Evolutionary conservation across 2,797 vertebrate species (phyloP).

Genomic region (Atherinosoma microstoma): DNA sequence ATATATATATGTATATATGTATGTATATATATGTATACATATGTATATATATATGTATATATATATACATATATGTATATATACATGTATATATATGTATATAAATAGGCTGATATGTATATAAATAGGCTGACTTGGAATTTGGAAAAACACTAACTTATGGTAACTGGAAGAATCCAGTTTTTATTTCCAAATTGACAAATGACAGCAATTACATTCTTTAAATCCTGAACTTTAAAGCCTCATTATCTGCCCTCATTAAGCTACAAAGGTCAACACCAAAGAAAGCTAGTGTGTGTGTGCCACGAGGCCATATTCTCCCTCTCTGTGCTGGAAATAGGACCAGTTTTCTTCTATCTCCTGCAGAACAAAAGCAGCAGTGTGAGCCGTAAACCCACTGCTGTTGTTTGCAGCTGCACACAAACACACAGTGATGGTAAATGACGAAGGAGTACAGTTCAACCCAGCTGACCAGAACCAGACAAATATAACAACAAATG

Average conservation of each 20-base stretch:
- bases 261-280: conserved; percentile 31
- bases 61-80: no score
- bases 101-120: no score
- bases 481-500: neutral
- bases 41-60: no score
- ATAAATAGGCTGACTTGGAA: no score
- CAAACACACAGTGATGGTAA: conserved; percentile 37
- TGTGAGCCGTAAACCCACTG: conserved; percentile 61
- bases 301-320: conserved; percentile 23
- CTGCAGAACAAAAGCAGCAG: conserved; percentile 65
- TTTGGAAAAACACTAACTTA: no score
- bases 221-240: conserved; percentile 19
- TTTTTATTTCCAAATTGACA: no score
- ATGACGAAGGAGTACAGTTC: conserved; percentile 39
- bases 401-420: conserved; percentile 62
- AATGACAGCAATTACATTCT: neutral
- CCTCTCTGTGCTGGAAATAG: conserved; percentile 33
- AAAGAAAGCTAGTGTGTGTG: conserved; percentile 15
- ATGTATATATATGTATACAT: no score
- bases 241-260: conserved; percentile 15
- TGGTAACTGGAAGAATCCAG: no score
- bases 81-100: no score
- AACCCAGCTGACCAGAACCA: conserved; percentile 34
- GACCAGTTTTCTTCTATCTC: conserved; percentile 44
- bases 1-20: no score